Conservation (phyloP, 2,113 vertebrate genomes). For the Mastomys natalensis region DNA sequence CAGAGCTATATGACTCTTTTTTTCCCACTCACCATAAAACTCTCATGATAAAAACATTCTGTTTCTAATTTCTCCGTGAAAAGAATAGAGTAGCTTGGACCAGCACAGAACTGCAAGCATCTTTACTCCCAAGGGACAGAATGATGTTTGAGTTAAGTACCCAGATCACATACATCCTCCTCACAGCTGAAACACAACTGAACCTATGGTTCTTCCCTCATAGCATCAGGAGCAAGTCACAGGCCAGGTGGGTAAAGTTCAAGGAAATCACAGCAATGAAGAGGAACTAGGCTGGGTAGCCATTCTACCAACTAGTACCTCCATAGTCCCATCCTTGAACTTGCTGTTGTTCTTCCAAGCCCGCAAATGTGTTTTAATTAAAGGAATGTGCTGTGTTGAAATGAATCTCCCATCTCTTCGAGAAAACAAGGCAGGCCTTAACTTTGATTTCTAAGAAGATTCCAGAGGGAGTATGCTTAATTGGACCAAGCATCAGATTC, state of each 20-base stretch:
- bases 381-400: constrained; percentile 32
- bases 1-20: background rate
- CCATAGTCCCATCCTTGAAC: background rate
- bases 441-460: constrained; percentile 34
- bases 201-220: background rate
- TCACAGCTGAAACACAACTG: background rate
- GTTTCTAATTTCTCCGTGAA: too few species aligned
- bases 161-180: background rate
- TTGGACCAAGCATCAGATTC: constrained; percentile 59
- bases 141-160: background rate
- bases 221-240: background rate
- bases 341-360: constrained; percentile 11
- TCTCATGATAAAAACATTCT: background rate
- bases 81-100: background rate
- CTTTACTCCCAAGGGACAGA: background rate
- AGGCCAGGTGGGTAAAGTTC: background rate
- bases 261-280: background rate
- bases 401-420: constrained; percentile 25
- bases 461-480: constrained; percentile 53
- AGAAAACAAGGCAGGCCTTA: constrained; percentile 46
- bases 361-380: background rate
- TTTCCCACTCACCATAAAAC: background rate
- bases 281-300: background rate
- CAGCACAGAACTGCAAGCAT: background rate
- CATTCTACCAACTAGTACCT: constrained; percentile 33